Evolutionary conservation across 2,888 invertebrate genomes (phyloP), one percentile per base, ranked within the genome.

Genomic region (Latrodectus hesperus): DNA sequence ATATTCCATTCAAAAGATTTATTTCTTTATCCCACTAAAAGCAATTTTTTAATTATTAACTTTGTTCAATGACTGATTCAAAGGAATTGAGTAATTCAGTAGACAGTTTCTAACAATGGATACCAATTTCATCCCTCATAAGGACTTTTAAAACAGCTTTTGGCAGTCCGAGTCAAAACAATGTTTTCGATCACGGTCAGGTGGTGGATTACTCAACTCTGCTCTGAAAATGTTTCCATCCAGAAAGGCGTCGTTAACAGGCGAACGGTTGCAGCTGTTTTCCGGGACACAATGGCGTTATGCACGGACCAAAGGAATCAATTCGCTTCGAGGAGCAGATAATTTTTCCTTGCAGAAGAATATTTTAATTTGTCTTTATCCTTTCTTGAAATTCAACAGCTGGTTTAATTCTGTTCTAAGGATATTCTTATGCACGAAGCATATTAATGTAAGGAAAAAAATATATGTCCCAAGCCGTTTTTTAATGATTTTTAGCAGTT

Each of bases 291-390:
- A 81, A 73, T 65, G 38, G 60, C 12, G 71, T 64, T 51, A 55
- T 38, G 71, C 55, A 79, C 60, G 71, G 80, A 22, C 65, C 64
- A 72, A 52, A 60, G 38, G 67, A 53, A 22, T 9, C 65, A 77
- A 77, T 77, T 52, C n/a, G 67, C 71, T n/a, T 14, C 51, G 22
- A 9, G 16, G 55, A 68, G 55, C 70, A 26, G n/a, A 17, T 79
- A 79, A 79, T 79, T 60, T 16, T 60, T 60, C 55, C 55, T 60
- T 17, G 12, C 51, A 80, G 52, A 67, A 73, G 64, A 53, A 74
- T 16, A 52, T 65, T 81, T 74, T 81, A 81, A 81, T 81, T 67
- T 81, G 73, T 73, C 60, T 74, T 81, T 74, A 81, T n/a, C 70
- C 60, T 60, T 60, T 60, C 60, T 60, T 60, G 12, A 12, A 60